Evolutionary conservation across 2,797 vertebrate genomes (phyloP).

Genomic region (Falco peregrinus): DNA sequence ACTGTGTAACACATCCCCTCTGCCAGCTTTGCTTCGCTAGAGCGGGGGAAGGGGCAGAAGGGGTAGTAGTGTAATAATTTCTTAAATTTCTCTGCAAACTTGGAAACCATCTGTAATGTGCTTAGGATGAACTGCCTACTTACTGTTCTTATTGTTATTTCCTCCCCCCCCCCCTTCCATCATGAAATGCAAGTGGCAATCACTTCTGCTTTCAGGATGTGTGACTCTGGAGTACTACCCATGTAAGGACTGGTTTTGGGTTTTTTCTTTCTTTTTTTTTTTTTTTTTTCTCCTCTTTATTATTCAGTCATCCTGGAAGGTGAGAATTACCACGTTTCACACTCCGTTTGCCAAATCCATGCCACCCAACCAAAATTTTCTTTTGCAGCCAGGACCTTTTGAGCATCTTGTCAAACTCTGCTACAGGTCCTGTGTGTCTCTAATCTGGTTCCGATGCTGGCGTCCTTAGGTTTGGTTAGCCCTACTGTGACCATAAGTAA

Average conservation of each 20-base stretch:
- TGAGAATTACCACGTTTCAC: background rate
- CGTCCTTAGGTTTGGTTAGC: background rate
- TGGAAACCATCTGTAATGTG: background rate
- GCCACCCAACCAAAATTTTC: background rate
- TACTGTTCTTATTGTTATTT: background rate
- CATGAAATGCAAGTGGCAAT: background rate
- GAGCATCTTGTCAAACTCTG: background rate
- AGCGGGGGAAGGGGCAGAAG: background rate
- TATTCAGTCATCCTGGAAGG: background rate
- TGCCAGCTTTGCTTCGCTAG: background rate
- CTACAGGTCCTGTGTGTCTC: background rate
- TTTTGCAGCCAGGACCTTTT: background rate
- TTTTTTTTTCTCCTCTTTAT: too few relatives aligned
- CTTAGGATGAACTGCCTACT: background rate
- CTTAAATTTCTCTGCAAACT: background rate
- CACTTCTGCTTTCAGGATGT: background rate
- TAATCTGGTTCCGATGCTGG: background rate
- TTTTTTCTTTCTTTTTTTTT: background rate
- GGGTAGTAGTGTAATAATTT: background rate
- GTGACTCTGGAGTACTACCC: background rate
- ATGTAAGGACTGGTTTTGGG: background rate
- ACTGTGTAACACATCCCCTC: background rate
- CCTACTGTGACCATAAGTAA: background rate
- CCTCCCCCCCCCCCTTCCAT: background rate
- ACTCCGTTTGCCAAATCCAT: background rate